Conservation (phyloP, 2,113 vertebrate species). For the Ophthalmolycus amberensis region DNA sequence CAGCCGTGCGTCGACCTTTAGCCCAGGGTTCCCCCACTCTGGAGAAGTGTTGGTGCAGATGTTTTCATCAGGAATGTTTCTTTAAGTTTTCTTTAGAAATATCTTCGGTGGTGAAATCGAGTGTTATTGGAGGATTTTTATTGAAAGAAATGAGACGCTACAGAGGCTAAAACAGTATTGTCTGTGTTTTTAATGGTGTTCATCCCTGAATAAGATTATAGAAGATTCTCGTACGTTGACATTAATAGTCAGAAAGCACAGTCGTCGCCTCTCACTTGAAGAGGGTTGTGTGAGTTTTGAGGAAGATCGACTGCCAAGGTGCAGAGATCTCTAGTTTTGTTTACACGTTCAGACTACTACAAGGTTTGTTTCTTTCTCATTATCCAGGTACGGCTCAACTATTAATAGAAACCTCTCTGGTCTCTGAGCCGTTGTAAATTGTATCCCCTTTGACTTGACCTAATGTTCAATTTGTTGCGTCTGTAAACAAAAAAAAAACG, state of each 20-base stretch:
- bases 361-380: background rate
- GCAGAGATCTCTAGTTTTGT: background rate
- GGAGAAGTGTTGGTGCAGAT: background rate
- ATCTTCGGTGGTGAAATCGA: background rate
- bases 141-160: background rate
- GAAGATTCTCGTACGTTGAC: background rate
- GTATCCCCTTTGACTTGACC: slow-evolving; percentile 20
- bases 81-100: too few species aligned
- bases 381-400: slow-evolving; percentile 2
- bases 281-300: background rate
- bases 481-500: background rate
- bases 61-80: background rate
- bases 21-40: background rate
- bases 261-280: background rate
- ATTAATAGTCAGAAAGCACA: background rate
- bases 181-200: too few species aligned
- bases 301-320: background rate
- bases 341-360: background rate
- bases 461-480: slow-evolving; percentile 20
- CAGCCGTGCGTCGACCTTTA: slow-evolving; percentile 13
- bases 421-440: background rate
- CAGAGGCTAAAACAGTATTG: background rate
- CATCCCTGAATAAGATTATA: background rate
- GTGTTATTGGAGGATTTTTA: background rate
- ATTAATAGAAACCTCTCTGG: slow-evolving; percentile 1